Evolutionary conservation across 2,888 invertebrate genomes (phyloP), one percentile per base, ranked within the genome.

Genomic region (Oligia latruncula): DNA sequence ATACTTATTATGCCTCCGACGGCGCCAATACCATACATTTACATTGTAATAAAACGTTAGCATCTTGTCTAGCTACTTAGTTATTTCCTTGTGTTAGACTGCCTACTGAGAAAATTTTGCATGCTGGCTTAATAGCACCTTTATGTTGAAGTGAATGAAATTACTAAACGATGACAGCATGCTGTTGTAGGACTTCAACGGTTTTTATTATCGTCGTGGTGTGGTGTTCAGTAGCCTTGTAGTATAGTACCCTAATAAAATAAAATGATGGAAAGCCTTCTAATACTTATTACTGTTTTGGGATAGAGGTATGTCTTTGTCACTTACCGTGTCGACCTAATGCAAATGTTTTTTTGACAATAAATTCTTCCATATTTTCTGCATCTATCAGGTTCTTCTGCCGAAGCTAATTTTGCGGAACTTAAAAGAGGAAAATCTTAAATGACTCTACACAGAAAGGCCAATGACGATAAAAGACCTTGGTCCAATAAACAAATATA

Each of bases 1-100:
- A 43, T 71, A 29, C 29, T 29, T 29, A 29, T 29, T 29, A 29
- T 71, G 67, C 43, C 52, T 58, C 66, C 60, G 43, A 64, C 75
- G 78, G 81, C 62, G 40, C 67, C 20, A 65, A 52, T 62, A 66
- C 58, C 62, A 72, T 60, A 35, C 65, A 64, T 76, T 71, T 35
- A 40, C 67, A 55, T 52, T 76, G 67, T 67, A 79, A 71, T 84
- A 67, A 78, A 79, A 64, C 66, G 66, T 64, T 71, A 76, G 40
- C 78, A 75, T 78, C 82, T 76, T 74, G 65, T 73, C 40, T 58
- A 40, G 35, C 35, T 78, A 49, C 49, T 13, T 13, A 70, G 68
- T 84, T 74, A 49, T 46, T 49, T 72, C 52, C 67, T 74, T 72
- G n/a, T 72, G 29, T 60, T 71, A 62, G 35, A 60, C 66, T 80